Percentiles rank a stretch among this genome's conserved stretches.
Conservation (phyloP, 2,113 vertebrate genomes). For the Cyanistes caeruleus region DNA sequence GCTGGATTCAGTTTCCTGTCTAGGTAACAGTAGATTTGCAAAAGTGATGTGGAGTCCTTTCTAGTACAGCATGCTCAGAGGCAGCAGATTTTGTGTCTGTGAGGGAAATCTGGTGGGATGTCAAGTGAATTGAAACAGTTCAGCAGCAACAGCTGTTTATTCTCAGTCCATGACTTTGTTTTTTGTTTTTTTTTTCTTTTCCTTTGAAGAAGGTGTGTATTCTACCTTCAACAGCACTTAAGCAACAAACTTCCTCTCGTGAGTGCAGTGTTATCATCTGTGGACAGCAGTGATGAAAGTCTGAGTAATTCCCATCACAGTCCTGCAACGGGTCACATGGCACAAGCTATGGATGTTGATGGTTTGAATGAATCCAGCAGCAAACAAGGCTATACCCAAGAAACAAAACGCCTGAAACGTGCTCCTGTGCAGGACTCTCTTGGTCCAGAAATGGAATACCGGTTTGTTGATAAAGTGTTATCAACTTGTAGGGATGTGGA, state of each 20-base stretch:
- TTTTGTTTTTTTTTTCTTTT: neutral
- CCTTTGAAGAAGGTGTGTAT: slow-evolving; percentile 83
- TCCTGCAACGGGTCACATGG: slow-evolving; percentile 22
- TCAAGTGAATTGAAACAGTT: neutral
- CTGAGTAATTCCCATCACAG: slow-evolving; percentile 61
- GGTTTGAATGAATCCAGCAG: slow-evolving; percentile 74
- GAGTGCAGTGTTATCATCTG: neutral
- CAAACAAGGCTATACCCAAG: slow-evolving; percentile 84
- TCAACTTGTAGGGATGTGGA: slow-evolving; percentile 80
- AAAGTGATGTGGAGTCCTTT: neutral
- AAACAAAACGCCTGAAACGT: slow-evolving; percentile 91
- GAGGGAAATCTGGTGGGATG: neutral
- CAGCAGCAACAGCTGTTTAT: neutral
- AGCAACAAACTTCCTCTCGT: slow-evolving; percentile 66
- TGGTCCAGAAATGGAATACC: slow-evolving; percentile 81
- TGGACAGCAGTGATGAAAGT: slow-evolving; percentile 59
- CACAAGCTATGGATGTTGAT: slow-evolving; percentile 90
- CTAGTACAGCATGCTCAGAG: neutral
- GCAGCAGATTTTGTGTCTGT: neutral
- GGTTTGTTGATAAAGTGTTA: slow-evolving; percentile 83
- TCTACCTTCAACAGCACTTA: slow-evolving; percentile 89
- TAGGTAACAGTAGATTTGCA: neutral
- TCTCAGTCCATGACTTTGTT: neutral
- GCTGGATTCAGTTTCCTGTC: neutral
- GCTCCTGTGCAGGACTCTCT: slow-evolving; percentile 75